Evolutionary conservation across 2,888 invertebrate species (phyloP).

Genomic region (Yponomeuta cagnagella): DNA sequence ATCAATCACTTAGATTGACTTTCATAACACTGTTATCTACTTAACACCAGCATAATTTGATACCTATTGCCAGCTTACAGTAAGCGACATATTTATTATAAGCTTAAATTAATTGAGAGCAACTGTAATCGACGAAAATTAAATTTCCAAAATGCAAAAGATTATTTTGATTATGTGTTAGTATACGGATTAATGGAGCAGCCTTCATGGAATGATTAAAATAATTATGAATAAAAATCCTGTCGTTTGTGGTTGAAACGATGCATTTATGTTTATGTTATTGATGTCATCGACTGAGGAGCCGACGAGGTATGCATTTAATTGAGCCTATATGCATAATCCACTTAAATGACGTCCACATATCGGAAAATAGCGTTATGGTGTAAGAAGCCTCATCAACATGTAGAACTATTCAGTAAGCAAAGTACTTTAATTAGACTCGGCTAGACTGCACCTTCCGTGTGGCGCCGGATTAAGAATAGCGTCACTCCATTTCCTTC

Average conservation of each 20-base stretch:
- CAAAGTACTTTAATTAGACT: too few species aligned
- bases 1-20: neutral
- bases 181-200: neutral
- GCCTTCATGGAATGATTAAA: neutral
- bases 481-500: too few species aligned
- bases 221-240: slow-evolving; percentile 2
- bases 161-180: neutral
- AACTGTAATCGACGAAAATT: neutral
- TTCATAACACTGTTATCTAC: neutral
- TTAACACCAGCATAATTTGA: neutral
- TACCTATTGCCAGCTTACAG: neutral
- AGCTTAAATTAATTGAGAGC: neutral
- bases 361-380: neutral
- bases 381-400: neutral
- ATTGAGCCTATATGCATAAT: neutral
- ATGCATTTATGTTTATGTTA: neutral
- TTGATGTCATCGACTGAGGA: neutral
- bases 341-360: neutral
- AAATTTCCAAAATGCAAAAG: neutral
- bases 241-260: neutral
- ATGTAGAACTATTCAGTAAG: too few species aligned
- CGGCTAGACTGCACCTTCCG: too few species aligned
- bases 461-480: too few species aligned
- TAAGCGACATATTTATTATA: neutral
- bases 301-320: neutral